phyloP scores from a whole-genome alignment of 2,113 vertebrate species.

The Solea solea region DNA sequence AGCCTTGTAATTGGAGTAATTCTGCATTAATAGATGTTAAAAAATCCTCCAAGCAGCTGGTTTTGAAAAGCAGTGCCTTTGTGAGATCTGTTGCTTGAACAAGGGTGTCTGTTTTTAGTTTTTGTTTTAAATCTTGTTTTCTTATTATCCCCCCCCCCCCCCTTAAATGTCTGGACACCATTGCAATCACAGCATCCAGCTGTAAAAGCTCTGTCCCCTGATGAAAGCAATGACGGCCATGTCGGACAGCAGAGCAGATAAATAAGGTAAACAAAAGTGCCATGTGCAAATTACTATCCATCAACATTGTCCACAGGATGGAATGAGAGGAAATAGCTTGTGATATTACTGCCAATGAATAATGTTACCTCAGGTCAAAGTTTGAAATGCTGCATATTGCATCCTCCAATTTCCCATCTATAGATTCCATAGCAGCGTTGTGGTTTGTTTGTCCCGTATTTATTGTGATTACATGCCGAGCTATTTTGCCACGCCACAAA shows the following conservation, averaged over 20 bases:
- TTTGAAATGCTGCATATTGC: constrained; percentile 67
- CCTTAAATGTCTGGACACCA: constrained; percentile 52
- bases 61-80: constrained; percentile 67
- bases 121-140: constrained; percentile 1
- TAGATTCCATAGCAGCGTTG: constrained; percentile 50
- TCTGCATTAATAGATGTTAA: constrained; percentile 95
- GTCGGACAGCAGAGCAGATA: constrained; percentile 60
- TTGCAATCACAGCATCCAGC: constrained; percentile 61
- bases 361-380: constrained; percentile 69
- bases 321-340: constrained; percentile 70
- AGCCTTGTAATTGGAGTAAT: constrained; percentile 99
- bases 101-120: constrained; percentile 21
- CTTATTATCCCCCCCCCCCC: not conserved
- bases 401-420: constrained; percentile 52
- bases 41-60: constrained; percentile 87
- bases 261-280: constrained; percentile 76
- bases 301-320: constrained; percentile 67
- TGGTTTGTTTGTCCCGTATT: constrained; percentile 63
- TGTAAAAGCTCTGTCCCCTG: constrained; percentile 58
- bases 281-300: constrained; percentile 74
- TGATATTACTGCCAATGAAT: constrained; percentile 77
- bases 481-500: constrained; percentile 42
- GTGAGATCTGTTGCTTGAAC: constrained; percentile 78
- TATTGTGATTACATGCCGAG: constrained; percentile 45
- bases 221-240: constrained; percentile 53